phyloP scores from a whole-genome alignment of 1,140 invertebrate genomes.

The Zaprionus capensis region DNA sequence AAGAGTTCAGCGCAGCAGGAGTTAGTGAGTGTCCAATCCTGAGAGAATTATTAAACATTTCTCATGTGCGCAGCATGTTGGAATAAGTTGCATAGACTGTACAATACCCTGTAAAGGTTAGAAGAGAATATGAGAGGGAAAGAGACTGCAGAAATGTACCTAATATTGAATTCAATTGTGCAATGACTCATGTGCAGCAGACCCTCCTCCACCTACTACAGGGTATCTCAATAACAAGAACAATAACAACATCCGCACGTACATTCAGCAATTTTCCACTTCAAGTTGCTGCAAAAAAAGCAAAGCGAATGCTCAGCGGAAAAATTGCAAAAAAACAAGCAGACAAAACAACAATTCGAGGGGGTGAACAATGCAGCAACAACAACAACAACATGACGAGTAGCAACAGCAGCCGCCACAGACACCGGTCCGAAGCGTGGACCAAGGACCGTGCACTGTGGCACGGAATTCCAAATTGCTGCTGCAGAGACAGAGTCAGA shows the following conservation, averaged over 20 bases:
- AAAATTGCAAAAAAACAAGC: slow-evolving; percentile 40
- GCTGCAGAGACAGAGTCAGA: slow-evolving; percentile 13
- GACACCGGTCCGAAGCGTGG: slow-evolving; percentile 10
- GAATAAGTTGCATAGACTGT: neutral
- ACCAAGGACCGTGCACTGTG: slow-evolving; percentile 2
- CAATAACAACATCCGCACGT: slow-evolving; percentile 27
- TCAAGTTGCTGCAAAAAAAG: slow-evolving; percentile 58
- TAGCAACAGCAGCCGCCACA: slow-evolving; percentile 12
- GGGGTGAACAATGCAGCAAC: slow-evolving; percentile 39
- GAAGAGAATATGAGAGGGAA: neutral
- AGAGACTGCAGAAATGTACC: neutral
- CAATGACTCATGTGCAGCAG: neutral
- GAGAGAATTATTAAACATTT: slow-evolving; percentile 8
- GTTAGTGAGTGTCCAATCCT: slow-evolving; percentile 8
- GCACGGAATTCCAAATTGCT: slow-evolving; percentile 44
- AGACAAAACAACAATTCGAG: slow-evolving; percentile 25
- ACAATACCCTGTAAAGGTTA: neutral
- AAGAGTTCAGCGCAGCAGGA: neutral
- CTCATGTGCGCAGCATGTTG: neutral
- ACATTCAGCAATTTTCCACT: slow-evolving; percentile 78
- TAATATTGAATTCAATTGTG: neutral
- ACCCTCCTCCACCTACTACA: neutral
- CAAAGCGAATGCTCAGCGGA: slow-evolving; percentile 38
- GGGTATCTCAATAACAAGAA: slow-evolving; percentile 16
- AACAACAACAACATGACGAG: slow-evolving; percentile 8